Base-by-base conservation (phyloP, 2,797 vertebrate species). In the Sebastes glaucus region DNA sequence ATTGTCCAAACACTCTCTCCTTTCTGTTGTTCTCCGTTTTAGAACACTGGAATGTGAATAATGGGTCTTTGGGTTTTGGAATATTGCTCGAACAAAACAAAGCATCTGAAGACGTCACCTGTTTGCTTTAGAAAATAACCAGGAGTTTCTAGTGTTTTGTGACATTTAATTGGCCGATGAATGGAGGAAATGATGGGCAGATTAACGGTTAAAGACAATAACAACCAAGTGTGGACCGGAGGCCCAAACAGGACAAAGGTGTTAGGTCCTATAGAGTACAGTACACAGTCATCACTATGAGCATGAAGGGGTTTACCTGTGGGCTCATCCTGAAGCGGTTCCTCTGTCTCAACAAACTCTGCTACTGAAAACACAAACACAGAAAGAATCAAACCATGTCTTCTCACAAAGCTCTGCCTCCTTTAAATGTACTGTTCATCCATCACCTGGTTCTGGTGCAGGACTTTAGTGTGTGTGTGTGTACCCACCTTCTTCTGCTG, bases 261-360 rank as follows among this genome's bases (percentile, higher is more conserved):
- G 6, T n/a, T 28, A 23, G 53, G 53, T 55, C 11, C 11, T 55
- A 23, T 7, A 57, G 16, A 7, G 25, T 16, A 57, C 25, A 57
- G 38, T 6, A 16, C 38, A 14, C 5, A 14, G 23, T 30, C 5
- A 1, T 7, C 8, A 7, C 38, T 6, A n/a, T 7, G 2, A 25
- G n/a, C 5, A 11, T n/a, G 42, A 46, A 46, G 42, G 14, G 6
- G 4, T 27, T 93, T 94, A 95, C 94, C 94, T 93, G 92, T 92
- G 28, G 91, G 88, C 76, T 95, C 89, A 7, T 90, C 92, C 76
- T 90, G 78, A 77, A 62, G 72, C 82, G 87, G 80, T 56, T 93
- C 90, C 82, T 93, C 86, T 59, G 78, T 49, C 68, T 89, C 89
- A 11, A 46, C 59, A 80, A 87, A 74, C 35, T 92, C 90, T 7